Percentiles rank a stretch among this genome's conserved stretches.
Evolutionary conservation across 2,113 vertebrate species (phyloP).

Genomic region (Lepus americanus): DNA sequence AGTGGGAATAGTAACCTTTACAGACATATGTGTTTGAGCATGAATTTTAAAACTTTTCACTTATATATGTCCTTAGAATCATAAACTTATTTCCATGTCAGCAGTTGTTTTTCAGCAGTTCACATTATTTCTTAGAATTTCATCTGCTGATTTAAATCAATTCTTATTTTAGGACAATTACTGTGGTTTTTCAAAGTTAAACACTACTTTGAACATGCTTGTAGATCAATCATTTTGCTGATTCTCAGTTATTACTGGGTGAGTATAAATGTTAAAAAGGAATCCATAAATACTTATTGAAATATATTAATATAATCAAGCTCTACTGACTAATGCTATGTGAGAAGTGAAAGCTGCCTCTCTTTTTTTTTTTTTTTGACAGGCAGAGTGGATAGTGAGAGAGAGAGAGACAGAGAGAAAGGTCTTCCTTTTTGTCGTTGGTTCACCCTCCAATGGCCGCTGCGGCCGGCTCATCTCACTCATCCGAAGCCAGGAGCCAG

Average conservation of each 20-base stretch:
- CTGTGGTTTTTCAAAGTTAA: constrained; percentile 40
- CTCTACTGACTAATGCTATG: background rate
- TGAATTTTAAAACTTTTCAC: background rate
- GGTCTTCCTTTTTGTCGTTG: too few species aligned
- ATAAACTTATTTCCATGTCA: background rate
- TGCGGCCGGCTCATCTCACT: too few species aligned
- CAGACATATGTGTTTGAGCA: background rate
- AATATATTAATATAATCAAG: background rate
- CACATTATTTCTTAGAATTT: background rate
- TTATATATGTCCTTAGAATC: background rate
- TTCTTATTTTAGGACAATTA: background rate
- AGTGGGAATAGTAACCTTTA: background rate
- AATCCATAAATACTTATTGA: constrained; percentile 16
- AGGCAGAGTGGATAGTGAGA: too few species aligned
- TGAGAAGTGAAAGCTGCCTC: background rate
- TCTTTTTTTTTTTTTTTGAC: background rate
- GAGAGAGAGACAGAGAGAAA: too few species aligned
- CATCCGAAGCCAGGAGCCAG: too few species aligned
- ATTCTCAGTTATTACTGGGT: constrained; percentile 24
- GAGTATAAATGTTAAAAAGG: constrained; percentile 21
- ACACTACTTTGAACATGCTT: constrained; percentile 24
- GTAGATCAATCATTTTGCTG: background rate
- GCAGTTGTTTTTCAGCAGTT: background rate
- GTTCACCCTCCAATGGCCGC: too few species aligned
- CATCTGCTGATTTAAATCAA: background rate